phyloP scores from a whole-genome alignment of 1,140 invertebrate species.

The Zaprionus vittiger region DNA sequence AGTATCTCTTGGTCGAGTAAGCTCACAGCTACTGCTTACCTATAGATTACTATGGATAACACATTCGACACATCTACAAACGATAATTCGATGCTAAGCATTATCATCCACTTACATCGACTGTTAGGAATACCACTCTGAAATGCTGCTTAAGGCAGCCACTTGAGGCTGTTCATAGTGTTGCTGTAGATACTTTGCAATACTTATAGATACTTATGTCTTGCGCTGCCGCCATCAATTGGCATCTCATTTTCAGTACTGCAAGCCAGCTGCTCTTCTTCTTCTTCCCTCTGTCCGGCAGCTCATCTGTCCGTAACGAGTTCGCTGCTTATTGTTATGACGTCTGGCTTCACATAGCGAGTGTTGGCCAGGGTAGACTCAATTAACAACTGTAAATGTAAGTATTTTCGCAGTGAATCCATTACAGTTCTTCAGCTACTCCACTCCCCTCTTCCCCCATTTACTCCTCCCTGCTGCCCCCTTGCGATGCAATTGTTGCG shows the following conservation, averaged over 20 bases:
- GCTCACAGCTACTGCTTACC: background rate
- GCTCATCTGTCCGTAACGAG: slow-evolving; percentile 18
- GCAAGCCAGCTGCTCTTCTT: background rate
- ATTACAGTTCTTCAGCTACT: slow-evolving; percentile 16
- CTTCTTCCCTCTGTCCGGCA: background rate
- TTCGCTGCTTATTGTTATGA: slow-evolving; percentile 31
- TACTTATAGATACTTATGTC: slow-evolving; percentile 4
- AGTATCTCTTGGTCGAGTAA: background rate
- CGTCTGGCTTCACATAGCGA: slow-evolving; percentile 24
- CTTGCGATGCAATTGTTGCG: slow-evolving; percentile 18
- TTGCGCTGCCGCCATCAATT: slow-evolving; percentile 5
- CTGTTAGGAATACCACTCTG: background rate
- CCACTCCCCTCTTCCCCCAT: background rate
- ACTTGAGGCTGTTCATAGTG: background rate
- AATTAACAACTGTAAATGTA: slow-evolving; percentile 41
- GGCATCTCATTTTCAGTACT: slow-evolving; percentile 19
- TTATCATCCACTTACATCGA: background rate
- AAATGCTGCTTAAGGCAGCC: background rate
- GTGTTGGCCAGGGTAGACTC: background rate
- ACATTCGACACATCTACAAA: background rate
- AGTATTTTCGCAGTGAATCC: slow-evolving; percentile 24
- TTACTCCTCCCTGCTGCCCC: background rate
- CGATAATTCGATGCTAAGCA: background rate
- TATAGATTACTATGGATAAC: background rate
- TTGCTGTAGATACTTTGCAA: background rate